Evolutionary conservation across 2,113 vertebrate genomes (phyloP).

Genomic region (Trochalopteron elliotii): DNA sequence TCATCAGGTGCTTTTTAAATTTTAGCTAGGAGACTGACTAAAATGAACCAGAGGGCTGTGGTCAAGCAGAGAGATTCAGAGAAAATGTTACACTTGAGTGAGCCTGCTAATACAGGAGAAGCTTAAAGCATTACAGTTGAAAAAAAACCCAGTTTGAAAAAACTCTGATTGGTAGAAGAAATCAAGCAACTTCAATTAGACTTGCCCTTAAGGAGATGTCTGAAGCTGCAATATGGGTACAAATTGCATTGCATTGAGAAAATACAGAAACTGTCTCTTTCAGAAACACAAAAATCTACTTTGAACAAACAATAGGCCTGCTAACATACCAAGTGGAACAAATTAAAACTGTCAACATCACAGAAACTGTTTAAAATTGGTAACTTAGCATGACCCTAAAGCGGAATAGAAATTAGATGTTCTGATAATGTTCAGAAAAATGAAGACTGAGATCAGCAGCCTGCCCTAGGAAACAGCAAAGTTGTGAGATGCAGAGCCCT

Average conservation of each 20-base stretch:
- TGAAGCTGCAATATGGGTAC: background rate
- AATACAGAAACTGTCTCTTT: background rate
- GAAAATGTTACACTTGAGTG: slow-evolving; percentile 27
- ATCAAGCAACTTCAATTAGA: slow-evolving; percentile 38
- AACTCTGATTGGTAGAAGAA: background rate
- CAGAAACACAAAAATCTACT: slow-evolving; percentile 32
- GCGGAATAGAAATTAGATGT: background rate
- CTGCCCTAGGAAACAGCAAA: background rate
- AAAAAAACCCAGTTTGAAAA: background rate
- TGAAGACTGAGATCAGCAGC: background rate
- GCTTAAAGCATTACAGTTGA: background rate
- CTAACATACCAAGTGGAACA: slow-evolving; percentile 12
- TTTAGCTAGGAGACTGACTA: background rate
- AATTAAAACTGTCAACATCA: slow-evolving; percentile 29
- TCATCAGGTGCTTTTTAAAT: background rate
- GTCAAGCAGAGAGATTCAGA: slow-evolving; percentile 2
- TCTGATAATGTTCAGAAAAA: slow-evolving; percentile 21
- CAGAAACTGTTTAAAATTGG: background rate
- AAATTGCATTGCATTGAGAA: slow-evolving; percentile 22
- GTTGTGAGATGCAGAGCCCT: background rate
- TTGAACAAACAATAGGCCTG: slow-evolving; percentile 14
- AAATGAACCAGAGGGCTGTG: background rate
- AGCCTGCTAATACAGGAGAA: background rate
- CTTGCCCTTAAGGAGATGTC: slow-evolving; percentile 29
- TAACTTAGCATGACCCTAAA: slow-evolving; percentile 21